These are phyloP conservation scores for Dysdera silvatica DNA, from an alignment of 1,140 invertebrate genomes.

Conservation along the genomic window DNA sequence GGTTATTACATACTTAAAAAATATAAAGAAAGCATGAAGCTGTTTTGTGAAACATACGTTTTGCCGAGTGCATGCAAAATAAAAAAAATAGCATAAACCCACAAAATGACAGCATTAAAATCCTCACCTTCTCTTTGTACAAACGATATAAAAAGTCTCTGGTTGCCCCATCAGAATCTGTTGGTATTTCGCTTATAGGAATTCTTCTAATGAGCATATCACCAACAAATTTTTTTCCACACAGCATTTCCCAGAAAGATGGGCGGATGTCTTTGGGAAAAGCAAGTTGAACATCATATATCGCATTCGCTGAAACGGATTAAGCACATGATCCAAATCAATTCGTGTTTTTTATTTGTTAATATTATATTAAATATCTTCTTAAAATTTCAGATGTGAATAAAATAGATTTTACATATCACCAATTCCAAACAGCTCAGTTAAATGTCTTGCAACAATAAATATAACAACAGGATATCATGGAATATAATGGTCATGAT, in stretches of 20 bases:
- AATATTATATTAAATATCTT: no score
- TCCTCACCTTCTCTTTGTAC: conserved; percentile 71
- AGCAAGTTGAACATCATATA: conserved; percentile 35
- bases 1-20: not conserved
- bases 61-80: not conserved
- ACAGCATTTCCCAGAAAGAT: conserved; percentile 74
- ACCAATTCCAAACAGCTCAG: no score
- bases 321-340: no score
- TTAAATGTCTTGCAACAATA: no score
- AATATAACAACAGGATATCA: no score
- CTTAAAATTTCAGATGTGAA: no score
- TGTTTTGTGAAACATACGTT: not conserved
- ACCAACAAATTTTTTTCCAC: conserved; percentile 62
- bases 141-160: conserved; percentile 71
- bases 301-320: conserved; percentile 12
- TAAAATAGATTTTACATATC: no score
- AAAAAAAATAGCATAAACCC: not conserved
- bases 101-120: conserved; percentile 29
- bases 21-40: not conserved
- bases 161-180: conserved; percentile 61
- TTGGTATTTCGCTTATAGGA: conserved; percentile 68
- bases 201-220: conserved; percentile 75
- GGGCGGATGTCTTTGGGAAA: conserved; percentile 41
- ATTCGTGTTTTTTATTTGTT: no score
- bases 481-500: no score